A percentile compares a stretch with the other conserved stretches of the same genome.
phyloP scores from a whole-genome alignment of 2,797 vertebrate species.

The Pseudochirops corinnae region DNA sequence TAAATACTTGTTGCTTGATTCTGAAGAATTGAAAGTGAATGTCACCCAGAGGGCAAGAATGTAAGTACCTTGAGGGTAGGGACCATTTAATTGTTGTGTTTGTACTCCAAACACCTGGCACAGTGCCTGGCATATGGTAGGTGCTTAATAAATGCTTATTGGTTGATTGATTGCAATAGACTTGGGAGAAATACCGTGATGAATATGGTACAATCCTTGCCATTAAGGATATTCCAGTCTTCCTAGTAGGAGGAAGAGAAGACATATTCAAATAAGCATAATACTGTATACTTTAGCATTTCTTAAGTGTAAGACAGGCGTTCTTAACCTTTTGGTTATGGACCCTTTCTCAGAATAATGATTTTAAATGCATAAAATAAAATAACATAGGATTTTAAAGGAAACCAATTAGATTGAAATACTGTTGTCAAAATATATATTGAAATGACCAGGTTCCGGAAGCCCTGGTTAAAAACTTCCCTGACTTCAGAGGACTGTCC shows the following conservation, averaged over 20 bases:
- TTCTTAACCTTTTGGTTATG: neutral
- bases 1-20: neutral
- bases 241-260: neutral
- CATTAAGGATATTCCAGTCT: neutral
- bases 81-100: neutral
- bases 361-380: neutral
- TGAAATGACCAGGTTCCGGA: neutral
- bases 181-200: neutral
- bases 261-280: neutral
- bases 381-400: neutral
- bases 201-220: neutral
- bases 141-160: neutral
- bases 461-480: neutral
- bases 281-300: neutral
- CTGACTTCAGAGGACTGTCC: neutral
- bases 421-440: neutral
- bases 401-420: neutral
- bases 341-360: neutral
- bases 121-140: neutral
- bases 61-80: neutral
- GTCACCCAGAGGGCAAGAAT: neutral
- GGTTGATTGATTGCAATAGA: neutral
- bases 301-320: neutral
- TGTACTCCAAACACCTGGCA: neutral
- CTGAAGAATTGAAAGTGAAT: neutral